Percentiles rank a stretch among this genome's conserved stretches.
Conservation (phyloP, 2,888 invertebrate species). For the Cerastis leucographa region DNA sequence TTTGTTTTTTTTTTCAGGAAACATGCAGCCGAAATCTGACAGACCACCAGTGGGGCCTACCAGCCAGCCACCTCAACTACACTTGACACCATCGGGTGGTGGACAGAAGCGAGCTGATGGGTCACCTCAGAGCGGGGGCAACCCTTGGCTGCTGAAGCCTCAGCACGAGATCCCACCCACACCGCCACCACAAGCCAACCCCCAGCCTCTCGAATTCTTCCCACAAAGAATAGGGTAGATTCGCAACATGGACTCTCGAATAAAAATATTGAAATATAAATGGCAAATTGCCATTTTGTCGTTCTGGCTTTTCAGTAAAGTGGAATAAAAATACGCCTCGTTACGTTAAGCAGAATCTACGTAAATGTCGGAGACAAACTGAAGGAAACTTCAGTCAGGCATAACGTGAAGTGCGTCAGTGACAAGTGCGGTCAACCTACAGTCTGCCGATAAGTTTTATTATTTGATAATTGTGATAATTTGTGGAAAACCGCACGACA, state of each 20-base stretch:
- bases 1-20: slow-evolving; percentile 72
- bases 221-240: slow-evolving; percentile 85
- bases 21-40: slow-evolving; percentile 86
- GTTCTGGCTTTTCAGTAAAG: slow-evolving; percentile 80
- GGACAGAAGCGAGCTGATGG: slow-evolving; percentile 78
- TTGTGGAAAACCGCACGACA: slow-evolving; percentile 44
- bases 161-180: slow-evolving; percentile 87
- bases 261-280: slow-evolving; percentile 76
- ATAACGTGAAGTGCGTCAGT: slow-evolving; percentile 72
- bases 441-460: slow-evolving; percentile 49
- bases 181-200: slow-evolving; percentile 83
- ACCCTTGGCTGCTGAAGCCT: slow-evolving; percentile 84
- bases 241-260: slow-evolving; percentile 65
- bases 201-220: slow-evolving; percentile 83
- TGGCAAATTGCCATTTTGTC: slow-evolving; percentile 87
- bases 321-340: slow-evolving; percentile 84
- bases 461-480: slow-evolving; percentile 51
- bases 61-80: slow-evolving; percentile 80
- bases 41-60: slow-evolving; percentile 83
- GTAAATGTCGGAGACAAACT: slow-evolving; percentile 75
- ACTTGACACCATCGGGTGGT: slow-evolving; percentile 82
- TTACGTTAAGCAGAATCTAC: slow-evolving; percentile 76
- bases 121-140: slow-evolving; percentile 73
- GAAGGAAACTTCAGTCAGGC: slow-evolving; percentile 72
- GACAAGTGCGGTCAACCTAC: slow-evolving; percentile 54